These are phyloP conservation scores for Drosophila pachea DNA, from an alignment of 1,140 invertebrate species.

Conservation along the genomic window DNA sequence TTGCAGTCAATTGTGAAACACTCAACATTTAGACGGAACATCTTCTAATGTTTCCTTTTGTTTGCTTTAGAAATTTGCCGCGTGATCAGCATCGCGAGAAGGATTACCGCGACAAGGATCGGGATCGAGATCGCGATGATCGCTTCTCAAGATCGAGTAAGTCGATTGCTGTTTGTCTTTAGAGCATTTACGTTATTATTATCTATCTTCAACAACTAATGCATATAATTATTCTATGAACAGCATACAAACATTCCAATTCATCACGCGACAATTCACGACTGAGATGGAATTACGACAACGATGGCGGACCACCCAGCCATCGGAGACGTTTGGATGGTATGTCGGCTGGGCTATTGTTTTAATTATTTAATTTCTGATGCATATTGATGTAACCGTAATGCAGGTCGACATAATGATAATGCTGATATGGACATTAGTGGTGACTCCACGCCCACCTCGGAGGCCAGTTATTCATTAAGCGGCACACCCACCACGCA, in stretches of 20 bases:
- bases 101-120: slow-evolving; percentile 79
- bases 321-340: slow-evolving; percentile 78
- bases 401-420: slow-evolving; percentile 68
- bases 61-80: slow-evolving; percentile 76
- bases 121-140: slow-evolving; percentile 80
- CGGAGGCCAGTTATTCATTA: slow-evolving; percentile 82
- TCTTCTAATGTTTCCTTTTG: not conserved
- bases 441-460: slow-evolving; percentile 89
- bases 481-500: slow-evolving; percentile 75
- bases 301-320: slow-evolving; percentile 73
- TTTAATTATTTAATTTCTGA: not conserved
- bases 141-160: slow-evolving; percentile 77
- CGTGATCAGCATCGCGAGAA: slow-evolving; percentile 80
- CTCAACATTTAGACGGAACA: not conserved
- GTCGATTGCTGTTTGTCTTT: slow-evolving; percentile 3
- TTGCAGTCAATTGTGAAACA: no score
- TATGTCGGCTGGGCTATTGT: slow-evolving; percentile 12
- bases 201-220: not conserved
- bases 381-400: not conserved
- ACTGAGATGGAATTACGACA: slow-evolving; percentile 78
- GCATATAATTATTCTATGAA: not conserved
- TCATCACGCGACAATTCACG: slow-evolving; percentile 81
- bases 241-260: slow-evolving; percentile 89
- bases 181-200: no score
- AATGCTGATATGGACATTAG: slow-evolving; percentile 92